Percentiles rank a stretch among this genome's conserved stretches.
These are phyloP conservation scores for Monochamus alternatus DNA, from an alignment of 2,888 invertebrate species.

Conservation along the genomic window DNA sequence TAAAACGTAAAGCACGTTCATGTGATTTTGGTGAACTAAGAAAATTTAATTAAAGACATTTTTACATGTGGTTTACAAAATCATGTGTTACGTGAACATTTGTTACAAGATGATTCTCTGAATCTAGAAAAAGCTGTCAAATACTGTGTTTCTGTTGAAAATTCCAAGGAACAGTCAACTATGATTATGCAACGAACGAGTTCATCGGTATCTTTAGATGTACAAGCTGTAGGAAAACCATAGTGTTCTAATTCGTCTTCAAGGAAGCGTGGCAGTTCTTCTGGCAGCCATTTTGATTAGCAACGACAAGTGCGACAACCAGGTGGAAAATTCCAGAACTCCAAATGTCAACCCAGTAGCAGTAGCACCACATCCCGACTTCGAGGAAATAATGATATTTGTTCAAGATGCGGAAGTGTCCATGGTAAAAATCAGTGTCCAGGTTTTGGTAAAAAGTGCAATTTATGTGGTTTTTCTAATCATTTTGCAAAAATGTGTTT, in stretches of 20 bases:
- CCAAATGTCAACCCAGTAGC: background rate
- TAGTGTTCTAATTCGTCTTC: too few species aligned
- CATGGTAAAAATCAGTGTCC: slow-evolving; percentile 31
- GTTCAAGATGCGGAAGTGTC: slow-evolving; percentile 21
- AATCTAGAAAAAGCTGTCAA: slow-evolving; percentile 25
- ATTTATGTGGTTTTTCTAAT: slow-evolving; percentile 26
- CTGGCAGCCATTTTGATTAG: too few species aligned
- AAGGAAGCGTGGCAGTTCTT: too few species aligned
- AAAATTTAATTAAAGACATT: background rate
- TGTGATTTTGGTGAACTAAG: slow-evolving; percentile 7
- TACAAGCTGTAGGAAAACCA: too few species aligned
- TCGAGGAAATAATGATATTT: slow-evolving; percentile 11
- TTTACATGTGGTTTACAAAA: slow-evolving; percentile 4
- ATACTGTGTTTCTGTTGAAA: slow-evolving; percentile 16
- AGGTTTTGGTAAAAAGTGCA: slow-evolving; percentile 30
- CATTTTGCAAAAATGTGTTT: slow-evolving; percentile 31
- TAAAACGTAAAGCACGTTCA: slow-evolving; percentile 46
- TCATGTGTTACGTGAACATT: slow-evolving; percentile 1
- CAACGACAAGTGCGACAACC: too few species aligned
- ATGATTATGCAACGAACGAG: background rate
- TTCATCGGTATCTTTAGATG: background rate
- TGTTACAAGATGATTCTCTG: slow-evolving; percentile 16
- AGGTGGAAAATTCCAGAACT: too few species aligned
- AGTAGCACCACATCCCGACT: background rate
- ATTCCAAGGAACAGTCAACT: slow-evolving; percentile 22